phyloP scores from a whole-genome alignment of 1,140 invertebrate genomes.

The Cheumatopsyche charites region DNA sequence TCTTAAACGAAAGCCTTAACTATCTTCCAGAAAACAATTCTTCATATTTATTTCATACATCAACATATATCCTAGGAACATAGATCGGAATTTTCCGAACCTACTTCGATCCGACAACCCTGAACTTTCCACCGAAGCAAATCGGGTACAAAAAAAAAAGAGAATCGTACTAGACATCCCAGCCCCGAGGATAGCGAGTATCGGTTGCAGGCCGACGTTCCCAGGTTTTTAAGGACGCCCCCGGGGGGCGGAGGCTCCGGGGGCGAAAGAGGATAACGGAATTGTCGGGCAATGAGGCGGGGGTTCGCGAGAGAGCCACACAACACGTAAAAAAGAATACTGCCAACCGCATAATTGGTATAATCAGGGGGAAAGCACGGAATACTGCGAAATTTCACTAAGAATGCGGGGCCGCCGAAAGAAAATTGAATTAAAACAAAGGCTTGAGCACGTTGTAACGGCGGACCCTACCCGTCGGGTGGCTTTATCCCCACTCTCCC shows the following conservation, averaged over 20 bases:
- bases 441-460: constrained; percentile 44
- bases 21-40: neutral
- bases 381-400: constrained; percentile 46
- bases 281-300: constrained; percentile 8
- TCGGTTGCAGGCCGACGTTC: constrained; percentile 33
- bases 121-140: neutral
- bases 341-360: constrained; percentile 48
- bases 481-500: constrained; percentile 33
- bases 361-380: constrained; percentile 48
- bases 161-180: neutral
- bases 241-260: constrained; percentile 2
- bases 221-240: constrained; percentile 32
- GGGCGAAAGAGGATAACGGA: constrained; percentile 32
- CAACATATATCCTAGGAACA: neutral
- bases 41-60: neutral
- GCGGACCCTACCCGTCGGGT: constrained; percentile 30
- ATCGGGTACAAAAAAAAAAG: neutral
- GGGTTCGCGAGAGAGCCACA: neutral
- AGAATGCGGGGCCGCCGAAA: constrained; percentile 45
- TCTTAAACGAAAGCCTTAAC: neutral
- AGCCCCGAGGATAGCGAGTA: constrained; percentile 34
- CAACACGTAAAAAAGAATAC: constrained; percentile 44
- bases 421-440: constrained; percentile 50
- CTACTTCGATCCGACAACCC: no score
- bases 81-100: no score